A percentile compares a stretch with the other conserved stretches of the same genome.
Evolutionary conservation across 2,113 vertebrate genomes (phyloP).

Genomic region (Aphelocoma coerulescens): DNA sequence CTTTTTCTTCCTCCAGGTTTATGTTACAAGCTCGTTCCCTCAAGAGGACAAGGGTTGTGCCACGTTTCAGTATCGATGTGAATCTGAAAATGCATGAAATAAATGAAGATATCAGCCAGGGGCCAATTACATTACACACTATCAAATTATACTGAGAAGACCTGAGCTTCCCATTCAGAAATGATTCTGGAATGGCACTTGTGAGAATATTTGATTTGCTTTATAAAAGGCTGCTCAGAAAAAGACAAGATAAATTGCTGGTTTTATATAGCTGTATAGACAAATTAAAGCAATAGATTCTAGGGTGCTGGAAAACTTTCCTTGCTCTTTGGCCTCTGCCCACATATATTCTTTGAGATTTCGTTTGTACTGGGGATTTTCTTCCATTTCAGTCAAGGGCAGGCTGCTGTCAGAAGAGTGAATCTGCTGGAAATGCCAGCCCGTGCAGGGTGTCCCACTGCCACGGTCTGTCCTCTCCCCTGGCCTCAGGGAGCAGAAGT

Average conservation of each 20-base stretch:
- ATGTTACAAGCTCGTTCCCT: background rate
- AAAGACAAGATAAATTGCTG: background rate
- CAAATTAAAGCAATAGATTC: conserved; percentile 5
- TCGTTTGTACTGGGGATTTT: background rate
- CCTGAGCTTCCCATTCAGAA: conserved; percentile 1
- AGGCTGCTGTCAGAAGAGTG: background rate
- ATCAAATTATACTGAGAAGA: background rate
- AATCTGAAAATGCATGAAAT: background rate
- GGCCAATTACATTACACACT: background rate
- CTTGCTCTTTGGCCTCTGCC: conserved; percentile 1
- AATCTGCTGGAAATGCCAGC: background rate
- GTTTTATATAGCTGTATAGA: background rate
- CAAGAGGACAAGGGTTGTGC: background rate
- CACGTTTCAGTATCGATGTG: background rate
- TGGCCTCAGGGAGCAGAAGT: background rate
- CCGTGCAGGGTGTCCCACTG: background rate
- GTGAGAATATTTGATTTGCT: background rate
- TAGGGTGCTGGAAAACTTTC: background rate
- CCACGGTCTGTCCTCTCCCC: background rate
- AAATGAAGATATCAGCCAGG: conserved; percentile 5
- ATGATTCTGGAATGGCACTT: background rate
- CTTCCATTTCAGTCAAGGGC: background rate
- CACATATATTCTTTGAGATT: background rate
- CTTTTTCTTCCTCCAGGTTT: background rate
- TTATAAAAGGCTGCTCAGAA: background rate